Percentiles rank a stretch among this genome's conserved stretches.
These are phyloP conservation scores for Perizoma flavofasciatum DNA, from an alignment of 2,888 invertebrate genomes.

Conservation along the genomic window DNA sequence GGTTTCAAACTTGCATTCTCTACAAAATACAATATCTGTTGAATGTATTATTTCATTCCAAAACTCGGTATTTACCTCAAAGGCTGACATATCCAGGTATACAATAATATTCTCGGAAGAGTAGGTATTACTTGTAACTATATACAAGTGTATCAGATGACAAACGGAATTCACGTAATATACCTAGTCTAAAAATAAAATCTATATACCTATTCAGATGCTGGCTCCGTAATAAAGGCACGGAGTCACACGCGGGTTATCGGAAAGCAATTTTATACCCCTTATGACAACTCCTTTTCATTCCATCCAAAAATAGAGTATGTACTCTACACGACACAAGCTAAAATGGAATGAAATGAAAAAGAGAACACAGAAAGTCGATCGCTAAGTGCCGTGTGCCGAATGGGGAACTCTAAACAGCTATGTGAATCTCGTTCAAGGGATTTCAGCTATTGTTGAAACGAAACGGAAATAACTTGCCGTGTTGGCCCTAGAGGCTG, in stretches of 20 bases:
- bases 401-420: background rate
- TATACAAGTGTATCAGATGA: no score
- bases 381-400: conserved; percentile 9
- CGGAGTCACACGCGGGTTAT: conserved; percentile 22
- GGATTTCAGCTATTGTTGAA: no score
- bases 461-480: no score
- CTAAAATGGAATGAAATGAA: conserved; percentile 15
- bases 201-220: conserved; percentile 9
- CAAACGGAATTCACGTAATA: conserved; percentile 1
- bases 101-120: no score
- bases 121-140: no score
- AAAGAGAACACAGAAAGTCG: conserved; percentile 5
- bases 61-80: no score
- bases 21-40: no score
- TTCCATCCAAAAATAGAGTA: conserved; percentile 20
- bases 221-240: conserved; percentile 8
- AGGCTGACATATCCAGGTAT: no score
- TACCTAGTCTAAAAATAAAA: conserved; percentile 3
- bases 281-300: conserved; percentile 23
- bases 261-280: conserved; percentile 31
- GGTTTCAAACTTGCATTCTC: no score
- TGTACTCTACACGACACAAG: conserved; percentile 2
- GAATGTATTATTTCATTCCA: no score
- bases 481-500: no score
- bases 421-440: no score